Evolutionary conservation across 2,888 invertebrate genomes (phyloP), one percentile per base, ranked within the genome.

Genomic region (Gordius sp.): DNA sequence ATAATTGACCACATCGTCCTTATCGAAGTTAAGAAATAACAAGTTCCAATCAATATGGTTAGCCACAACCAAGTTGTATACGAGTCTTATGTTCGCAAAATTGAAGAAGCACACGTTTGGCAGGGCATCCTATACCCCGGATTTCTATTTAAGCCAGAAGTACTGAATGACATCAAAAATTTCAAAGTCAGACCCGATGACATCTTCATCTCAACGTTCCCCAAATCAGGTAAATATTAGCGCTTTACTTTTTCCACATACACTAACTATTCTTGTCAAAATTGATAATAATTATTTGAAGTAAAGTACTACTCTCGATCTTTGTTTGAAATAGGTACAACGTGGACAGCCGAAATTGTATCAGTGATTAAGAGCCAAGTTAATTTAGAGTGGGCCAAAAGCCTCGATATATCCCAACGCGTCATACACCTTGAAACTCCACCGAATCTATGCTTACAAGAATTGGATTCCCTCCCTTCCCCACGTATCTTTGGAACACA

Each of bases 281-380:
- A n/a, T n/a, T n/a, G n/a, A n/a, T n/a, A n/a, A n/a, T n/a, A n/a
- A n/a, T n/a, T n/a, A n/a, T n/a, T n/a, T n/a, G n/a, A n/a, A n/a
- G n/a, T n/a, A n/a, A n/a, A n/a, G n/a, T n/a, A n/a, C n/a, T n/a
- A n/a, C n/a, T n/a, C n/a, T n/a, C n/a, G n/a, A n/a, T n/a, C n/a
- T n/a, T n/a, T n/a, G n/a, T n/a, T n/a, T n/a, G n/a, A n/a, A n/a
- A n/a, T 26, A 54, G 55, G 64, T 55, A 70, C 70, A 24, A 71
- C 71, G 16, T 72, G 71, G 71, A 64, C 68, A 56, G 68, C 68
- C 57, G 71, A 72, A 60, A 65, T 71, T 16, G 62, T 68, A 0
- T 71, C 69, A 61, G 63, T 70, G 27, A 64, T 71, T 13, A 62
- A 65, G 62, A 63, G 68, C 60, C 64, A 67, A 52, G 69, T 67